Percentiles rank a stretch among this genome's conserved stretches.
phyloP scores from a whole-genome alignment of 2,113 vertebrate species.

The Rattus rattus region DNA sequence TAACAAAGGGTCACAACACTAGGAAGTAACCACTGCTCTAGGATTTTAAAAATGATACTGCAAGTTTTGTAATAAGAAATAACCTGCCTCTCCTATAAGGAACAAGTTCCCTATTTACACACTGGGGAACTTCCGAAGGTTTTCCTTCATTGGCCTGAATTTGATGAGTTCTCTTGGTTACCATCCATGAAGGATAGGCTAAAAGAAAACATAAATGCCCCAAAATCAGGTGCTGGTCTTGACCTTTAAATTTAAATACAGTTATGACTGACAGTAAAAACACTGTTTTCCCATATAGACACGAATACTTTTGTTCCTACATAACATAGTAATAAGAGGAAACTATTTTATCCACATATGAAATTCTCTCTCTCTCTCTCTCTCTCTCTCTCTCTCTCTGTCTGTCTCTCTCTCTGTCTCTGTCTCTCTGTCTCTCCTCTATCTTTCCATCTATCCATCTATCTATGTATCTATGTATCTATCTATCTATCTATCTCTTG shows the following conservation, averaged over 20 bases:
- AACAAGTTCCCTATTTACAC: background rate
- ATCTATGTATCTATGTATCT: too few relatives aligned
- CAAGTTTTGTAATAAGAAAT: background rate
- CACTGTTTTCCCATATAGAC: background rate
- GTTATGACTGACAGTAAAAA: slow-evolving; percentile 22
- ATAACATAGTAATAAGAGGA: slow-evolving; percentile 28
- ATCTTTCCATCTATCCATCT: too few relatives aligned
- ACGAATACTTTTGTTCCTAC: background rate
- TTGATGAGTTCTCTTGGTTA: background rate
- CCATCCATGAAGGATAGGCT: background rate
- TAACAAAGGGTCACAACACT: background rate
- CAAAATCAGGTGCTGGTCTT: background rate
- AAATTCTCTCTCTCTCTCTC: background rate
- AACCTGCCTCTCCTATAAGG: background rate
- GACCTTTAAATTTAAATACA: slow-evolving; percentile 42
- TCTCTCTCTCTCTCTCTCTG: too few relatives aligned
- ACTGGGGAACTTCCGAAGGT: background rate
- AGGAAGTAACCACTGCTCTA: background rate
- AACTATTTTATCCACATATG: slow-evolving; percentile 39
- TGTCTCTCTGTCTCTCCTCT: too few relatives aligned
- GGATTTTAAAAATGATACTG: background rate
- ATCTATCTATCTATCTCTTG: background rate
- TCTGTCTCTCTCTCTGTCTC: too few relatives aligned
- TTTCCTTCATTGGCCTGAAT: background rate
- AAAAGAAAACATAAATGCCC: slow-evolving; percentile 14